Percentiles rank a stretch among this genome's conserved stretches.
Conservation (phyloP, 2,888 invertebrate species). For the Meandrusa payeni region DNA sequence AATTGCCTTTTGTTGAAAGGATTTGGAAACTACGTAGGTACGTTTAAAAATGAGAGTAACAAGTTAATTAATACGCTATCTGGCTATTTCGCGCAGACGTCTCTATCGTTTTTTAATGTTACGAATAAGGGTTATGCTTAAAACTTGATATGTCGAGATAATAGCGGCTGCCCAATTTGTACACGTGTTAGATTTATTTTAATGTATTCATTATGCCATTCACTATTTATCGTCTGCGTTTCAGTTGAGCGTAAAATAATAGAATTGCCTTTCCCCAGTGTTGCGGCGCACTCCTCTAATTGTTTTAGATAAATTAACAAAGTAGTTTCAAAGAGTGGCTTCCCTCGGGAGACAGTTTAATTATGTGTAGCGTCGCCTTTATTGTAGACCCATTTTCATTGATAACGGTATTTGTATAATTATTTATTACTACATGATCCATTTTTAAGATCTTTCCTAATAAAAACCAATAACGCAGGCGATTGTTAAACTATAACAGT, state of each 20-base stretch:
- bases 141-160: constrained; percentile 14
- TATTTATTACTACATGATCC: constrained; percentile 29
- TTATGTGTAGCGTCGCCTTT: constrained; percentile 55
- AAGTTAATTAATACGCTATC: too few relatives aligned
- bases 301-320: constrained; percentile 76
- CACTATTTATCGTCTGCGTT: constrained; percentile 35
- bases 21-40: too few relatives aligned
- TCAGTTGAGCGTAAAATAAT: constrained; percentile 59
- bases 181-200: constrained; percentile 21
- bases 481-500: too few relatives aligned
- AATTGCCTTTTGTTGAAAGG: too few relatives aligned
- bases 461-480: too few relatives aligned
- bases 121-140: neutral
- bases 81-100: constrained; percentile 8
- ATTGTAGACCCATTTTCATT: constrained; percentile 52
- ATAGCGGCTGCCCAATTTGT: neutral
- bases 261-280: constrained; percentile 54
- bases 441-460: too few relatives aligned
- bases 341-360: constrained; percentile 63
- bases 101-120: constrained; percentile 11
- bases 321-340: constrained; percentile 71
- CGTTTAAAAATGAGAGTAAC: too few relatives aligned
- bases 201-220: constrained; percentile 25
- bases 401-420: constrained; percentile 46
- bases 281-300: constrained; percentile 67